Evolutionary conservation across 2,113 vertebrate species (phyloP), one percentile per base, ranked within the genome.

Genomic region (Hystrix brachyura): DNA sequence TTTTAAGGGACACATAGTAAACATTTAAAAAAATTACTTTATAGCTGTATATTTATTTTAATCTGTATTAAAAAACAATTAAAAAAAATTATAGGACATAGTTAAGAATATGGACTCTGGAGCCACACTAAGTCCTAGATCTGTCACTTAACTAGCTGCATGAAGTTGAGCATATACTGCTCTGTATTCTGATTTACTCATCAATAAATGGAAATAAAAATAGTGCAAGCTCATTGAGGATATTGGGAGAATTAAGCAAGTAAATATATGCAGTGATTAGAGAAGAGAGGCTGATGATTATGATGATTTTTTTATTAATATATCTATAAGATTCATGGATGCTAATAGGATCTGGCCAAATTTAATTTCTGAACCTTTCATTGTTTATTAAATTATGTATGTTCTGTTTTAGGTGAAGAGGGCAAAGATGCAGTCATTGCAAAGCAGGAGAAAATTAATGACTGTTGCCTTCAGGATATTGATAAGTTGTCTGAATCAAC

Each of bases 321-420:
- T 19, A 60, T 87, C 13, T 5, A 5, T 64, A 32, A 64, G 25
- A 82, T 82, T 62, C 8, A 60, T 67, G 15, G 27, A 57, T 94
- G 12, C 51, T 91, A 65, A 87, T 65, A 79, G 79, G 64, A 88
- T 55, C 69, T 86, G 48, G 13, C 46, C 84, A 91, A 72, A 69
- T 85, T 81, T 88, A 79, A 86, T n/a, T 53, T 84, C 46, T 92
- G 13, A 76, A 60, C 32, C 55, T 94, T 43, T 88, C 46, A 38
- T 23, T 74, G 21, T 81, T 93, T 57, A n/a, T 69, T 95, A 89
- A 76, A 82, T 57, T 87, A 55, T 89, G 1, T 91, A 81, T 46
- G n/a, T 96, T 97, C 62, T 97, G 19, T 94, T 97, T 93, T 94
- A 98, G 96, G 91, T 95, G 82, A 98, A 95, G 62, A 72, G 32